phyloP scores from a whole-genome alignment of 2,888 invertebrate species.

The Trachelus troglodyta region DNA sequence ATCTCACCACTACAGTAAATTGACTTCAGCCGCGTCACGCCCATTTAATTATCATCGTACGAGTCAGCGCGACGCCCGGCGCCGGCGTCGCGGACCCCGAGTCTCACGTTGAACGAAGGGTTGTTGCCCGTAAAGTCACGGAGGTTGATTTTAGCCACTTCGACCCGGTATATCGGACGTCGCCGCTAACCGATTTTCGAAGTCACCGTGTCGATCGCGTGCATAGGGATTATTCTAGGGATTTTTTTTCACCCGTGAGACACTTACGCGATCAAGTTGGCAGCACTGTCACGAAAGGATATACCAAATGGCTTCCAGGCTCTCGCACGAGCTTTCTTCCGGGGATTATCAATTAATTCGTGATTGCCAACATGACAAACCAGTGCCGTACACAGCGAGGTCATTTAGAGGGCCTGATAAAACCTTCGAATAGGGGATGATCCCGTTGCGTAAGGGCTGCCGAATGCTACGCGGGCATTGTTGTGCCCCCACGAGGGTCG shows the following conservation, averaged over 20 bases:
- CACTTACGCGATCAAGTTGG: background rate
- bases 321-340: no score
- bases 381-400: background rate
- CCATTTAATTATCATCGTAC: conserved; percentile 9
- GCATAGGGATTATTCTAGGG: background rate
- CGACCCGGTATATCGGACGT: no score
- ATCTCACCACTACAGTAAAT: conserved; percentile 16
- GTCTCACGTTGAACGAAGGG: background rate
- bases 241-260: background rate
- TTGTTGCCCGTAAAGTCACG: background rate
- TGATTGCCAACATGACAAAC: no score
- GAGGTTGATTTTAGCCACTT: background rate
- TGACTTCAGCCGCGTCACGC: conserved; percentile 25
- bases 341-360: no score
- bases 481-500: background rate
- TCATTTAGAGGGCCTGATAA: background rate
- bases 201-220: background rate
- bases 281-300: background rate
- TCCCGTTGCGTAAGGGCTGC: background rate
- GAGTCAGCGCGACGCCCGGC: conserved; percentile 10
- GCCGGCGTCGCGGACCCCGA: conserved; percentile 2
- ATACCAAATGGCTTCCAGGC: no score
- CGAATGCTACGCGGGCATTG: background rate
- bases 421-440: background rate
- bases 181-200: background rate